Evolutionary conservation across 2,888 invertebrate genomes (phyloP).

Genomic region (Hybos culiciformis): DNA sequence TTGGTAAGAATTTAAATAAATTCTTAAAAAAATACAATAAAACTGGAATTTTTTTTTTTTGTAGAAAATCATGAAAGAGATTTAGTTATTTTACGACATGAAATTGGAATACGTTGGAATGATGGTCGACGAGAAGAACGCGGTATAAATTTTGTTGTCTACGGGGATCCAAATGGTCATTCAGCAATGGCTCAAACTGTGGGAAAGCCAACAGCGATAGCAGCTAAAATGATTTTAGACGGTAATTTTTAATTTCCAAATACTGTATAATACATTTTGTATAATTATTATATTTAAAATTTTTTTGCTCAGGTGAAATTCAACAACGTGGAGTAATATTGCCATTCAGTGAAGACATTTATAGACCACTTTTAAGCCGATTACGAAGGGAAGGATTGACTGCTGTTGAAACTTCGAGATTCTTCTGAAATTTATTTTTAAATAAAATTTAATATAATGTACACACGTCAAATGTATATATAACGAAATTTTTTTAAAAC

Average conservation of each 20-base stretch:
- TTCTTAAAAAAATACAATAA: constrained; percentile 10
- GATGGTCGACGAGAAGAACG: constrained; percentile 70
- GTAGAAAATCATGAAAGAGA: constrained; percentile 70
- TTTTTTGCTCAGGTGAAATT: constrained; percentile 55
- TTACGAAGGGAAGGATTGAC: constrained; percentile 73
- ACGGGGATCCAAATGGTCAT: constrained; percentile 67
- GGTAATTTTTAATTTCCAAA: constrained; percentile 31
- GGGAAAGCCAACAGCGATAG: constrained; percentile 88
- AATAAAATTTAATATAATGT: too few relatives aligned
- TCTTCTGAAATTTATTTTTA: neutral
- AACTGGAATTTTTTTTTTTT: constrained; percentile 21
- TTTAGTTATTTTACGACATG: constrained; percentile 85
- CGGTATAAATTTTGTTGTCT: constrained; percentile 76
- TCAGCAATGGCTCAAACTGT: constrained; percentile 96
- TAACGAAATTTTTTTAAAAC: too few relatives aligned
- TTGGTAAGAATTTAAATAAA: constrained; percentile 41
- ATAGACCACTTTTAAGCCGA: constrained; percentile 78
- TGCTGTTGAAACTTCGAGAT: constrained; percentile 51
- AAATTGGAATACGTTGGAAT: constrained; percentile 84
- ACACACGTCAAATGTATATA: too few relatives aligned
- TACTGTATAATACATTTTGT: too few relatives aligned
- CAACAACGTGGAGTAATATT: constrained; percentile 87
- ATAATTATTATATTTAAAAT: neutral
- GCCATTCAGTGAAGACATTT: constrained; percentile 85
- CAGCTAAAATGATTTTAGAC: constrained; percentile 93